These are phyloP conservation scores for Drosophila mimetica DNA, from an alignment of 2,888 invertebrate species.

Conservation along the genomic window DNA sequence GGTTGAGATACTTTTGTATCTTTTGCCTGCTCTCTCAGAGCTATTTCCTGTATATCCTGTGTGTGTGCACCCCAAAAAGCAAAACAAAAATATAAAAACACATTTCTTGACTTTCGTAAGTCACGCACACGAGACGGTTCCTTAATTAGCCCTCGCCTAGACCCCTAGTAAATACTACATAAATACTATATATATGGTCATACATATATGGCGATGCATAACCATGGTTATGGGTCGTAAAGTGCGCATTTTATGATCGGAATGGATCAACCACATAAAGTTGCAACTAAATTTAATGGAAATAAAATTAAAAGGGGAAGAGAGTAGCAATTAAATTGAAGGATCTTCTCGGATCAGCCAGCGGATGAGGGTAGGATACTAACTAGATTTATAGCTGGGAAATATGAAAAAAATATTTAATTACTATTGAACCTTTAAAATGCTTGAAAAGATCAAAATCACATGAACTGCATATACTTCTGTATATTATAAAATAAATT, in stretches of 20 bases:
- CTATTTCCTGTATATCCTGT: conserved; percentile 49
- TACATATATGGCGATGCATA: neutral
- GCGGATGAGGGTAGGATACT: neutral
- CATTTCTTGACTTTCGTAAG: conserved; percentile 68
- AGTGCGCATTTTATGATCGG: conserved; percentile 38
- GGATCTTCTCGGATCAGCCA: conserved; percentile 7
- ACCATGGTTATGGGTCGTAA: conserved; percentile 37
- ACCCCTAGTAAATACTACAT: conserved; percentile 16
- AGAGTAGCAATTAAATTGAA: conserved; percentile 8
- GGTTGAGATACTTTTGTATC: conserved; percentile 44
- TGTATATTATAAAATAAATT: neutral
- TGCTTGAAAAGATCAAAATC: neutral
- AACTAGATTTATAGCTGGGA: conserved; percentile 1
- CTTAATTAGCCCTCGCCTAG: conserved; percentile 64
- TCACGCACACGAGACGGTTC: conserved; percentile 61
- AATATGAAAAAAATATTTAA: no score
- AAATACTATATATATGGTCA: no score
- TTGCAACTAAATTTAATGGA: conserved; percentile 29
- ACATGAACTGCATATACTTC: neutral
- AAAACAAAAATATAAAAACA: conserved; percentile 11
- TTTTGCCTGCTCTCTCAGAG: conserved; percentile 17
- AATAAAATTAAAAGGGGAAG: neutral
- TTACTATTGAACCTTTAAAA: no score
- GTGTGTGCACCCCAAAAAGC: conserved; percentile 53
- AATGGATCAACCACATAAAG: conserved; percentile 28